A percentile compares a stretch with the other conserved stretches of the same genome.
phyloP scores from a whole-genome alignment of 2,113 vertebrate genomes.

The Hippocampus guttulatus region DNA sequence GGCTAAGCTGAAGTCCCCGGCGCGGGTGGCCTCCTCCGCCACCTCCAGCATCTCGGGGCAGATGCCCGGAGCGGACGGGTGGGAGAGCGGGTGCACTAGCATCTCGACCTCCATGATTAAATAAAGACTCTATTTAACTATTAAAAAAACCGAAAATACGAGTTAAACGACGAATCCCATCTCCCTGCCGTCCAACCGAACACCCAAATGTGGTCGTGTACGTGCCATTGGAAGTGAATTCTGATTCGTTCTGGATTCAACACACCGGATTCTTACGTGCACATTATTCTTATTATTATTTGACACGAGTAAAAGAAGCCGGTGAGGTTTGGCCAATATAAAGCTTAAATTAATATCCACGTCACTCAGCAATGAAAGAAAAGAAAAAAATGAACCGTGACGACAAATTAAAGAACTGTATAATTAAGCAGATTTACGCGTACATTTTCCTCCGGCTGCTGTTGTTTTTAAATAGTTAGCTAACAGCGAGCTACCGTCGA shows the following conservation, averaged over 20 bases:
- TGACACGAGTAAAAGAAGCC: background rate
- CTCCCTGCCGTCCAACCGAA: background rate
- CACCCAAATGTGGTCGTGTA: background rate
- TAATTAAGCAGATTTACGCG: background rate
- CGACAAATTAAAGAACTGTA: background rate
- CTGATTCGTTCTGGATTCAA: slow-evolving; percentile 11
- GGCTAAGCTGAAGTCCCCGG: slow-evolving; percentile 76
- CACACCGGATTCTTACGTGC: background rate
- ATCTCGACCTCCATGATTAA: slow-evolving; percentile 63
- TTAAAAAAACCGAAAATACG: background rate
- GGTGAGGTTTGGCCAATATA: slow-evolving; percentile 32
- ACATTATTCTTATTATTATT: background rate
- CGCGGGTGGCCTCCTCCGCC: slow-evolving; percentile 78
- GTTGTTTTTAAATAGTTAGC: slow-evolving; percentile 16
- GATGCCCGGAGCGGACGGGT: slow-evolving; percentile 57
- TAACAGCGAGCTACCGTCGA: background rate
- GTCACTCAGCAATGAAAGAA: no score
- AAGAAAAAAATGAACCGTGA: background rate
- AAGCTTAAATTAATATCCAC: background rate
- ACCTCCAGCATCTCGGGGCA: slow-evolving; percentile 77
- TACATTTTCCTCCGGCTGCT: background rate
- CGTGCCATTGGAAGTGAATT: slow-evolving; percentile 21
- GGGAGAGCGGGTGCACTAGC: slow-evolving; percentile 61
- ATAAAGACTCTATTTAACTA: background rate
- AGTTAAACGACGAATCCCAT: background rate